Conservation (phyloP, 2,888 invertebrate species). For the Yponomeuta plumbellus region DNA sequence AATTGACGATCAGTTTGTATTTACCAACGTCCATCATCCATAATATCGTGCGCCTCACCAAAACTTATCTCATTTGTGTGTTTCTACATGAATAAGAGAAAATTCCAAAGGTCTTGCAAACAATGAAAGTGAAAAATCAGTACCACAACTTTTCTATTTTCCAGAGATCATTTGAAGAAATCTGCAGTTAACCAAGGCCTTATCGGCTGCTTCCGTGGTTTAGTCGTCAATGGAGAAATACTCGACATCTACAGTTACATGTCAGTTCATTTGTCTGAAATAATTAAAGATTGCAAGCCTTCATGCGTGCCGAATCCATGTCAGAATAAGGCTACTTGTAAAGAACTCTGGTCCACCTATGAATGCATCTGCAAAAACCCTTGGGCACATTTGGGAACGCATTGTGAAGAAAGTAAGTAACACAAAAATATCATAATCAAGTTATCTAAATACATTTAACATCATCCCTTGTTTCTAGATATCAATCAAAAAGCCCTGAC, state of each 20-base stretch:
- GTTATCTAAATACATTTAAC: background rate
- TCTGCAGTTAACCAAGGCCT: conserved; percentile 91
- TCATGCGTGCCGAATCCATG: conserved; percentile 97
- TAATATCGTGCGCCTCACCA: too few species aligned
- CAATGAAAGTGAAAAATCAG: too few species aligned
- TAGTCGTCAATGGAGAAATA: conserved; percentile 94
- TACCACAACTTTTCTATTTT: background rate
- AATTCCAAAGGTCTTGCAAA: too few species aligned
- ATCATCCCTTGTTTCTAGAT: conserved; percentile 74
- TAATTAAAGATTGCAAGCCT: conserved; percentile 94
- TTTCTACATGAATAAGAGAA: too few species aligned
- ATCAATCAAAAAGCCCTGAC: conserved; percentile 93
- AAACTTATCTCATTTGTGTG: too few species aligned
- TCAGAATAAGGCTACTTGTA: conserved; percentile 92
- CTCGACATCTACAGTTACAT: conserved; percentile 94
- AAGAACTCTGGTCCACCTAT: conserved; percentile 94
- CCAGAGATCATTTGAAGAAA: conserved; percentile 86
- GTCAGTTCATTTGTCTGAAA: conserved; percentile 93
- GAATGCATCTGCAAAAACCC: conserved; percentile 94
- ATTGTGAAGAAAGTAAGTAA: conserved; percentile 92
- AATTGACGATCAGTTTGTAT: background rate
- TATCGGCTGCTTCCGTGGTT: conserved; percentile 94
- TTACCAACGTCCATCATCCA: background rate
- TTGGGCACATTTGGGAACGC: conserved; percentile 93
- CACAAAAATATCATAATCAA: background rate